Base-by-base conservation (phyloP, 2,797 vertebrate genomes). In the Sciurus carolinensis region DNA sequence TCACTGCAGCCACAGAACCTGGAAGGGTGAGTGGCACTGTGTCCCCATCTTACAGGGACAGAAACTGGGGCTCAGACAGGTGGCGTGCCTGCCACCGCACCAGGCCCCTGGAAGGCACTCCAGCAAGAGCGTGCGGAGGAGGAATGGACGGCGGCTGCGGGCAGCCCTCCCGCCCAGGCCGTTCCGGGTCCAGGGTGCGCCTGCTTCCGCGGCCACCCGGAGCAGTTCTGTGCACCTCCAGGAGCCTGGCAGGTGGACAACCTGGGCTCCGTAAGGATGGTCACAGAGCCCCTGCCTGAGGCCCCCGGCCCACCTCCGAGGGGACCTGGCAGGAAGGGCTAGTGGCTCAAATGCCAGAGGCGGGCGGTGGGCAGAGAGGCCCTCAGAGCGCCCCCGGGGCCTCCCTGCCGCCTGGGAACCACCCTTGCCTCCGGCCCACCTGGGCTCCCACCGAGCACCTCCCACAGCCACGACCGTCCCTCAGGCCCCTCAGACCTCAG, bases 371-470 rank as follows among this genome's bases (percentile, higher is more conserved):
- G 93, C 93, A 80, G 91, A 69, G 89, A 95, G 86, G 20, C 20
- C 20, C 17, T 3, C 5, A 18, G 3, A 2, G 24, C 24, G 1
- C 24, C 24, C 57, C 10, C 50, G 57, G 90, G 54, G 10, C 90
- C 95, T 95, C 95, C 90, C 91, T 95, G 95, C 87, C 39, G 80
- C 17, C 81, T 69, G n/a, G 54, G 88, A 94, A 62, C 93, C n/a
- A 1, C 47, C 42, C 66, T 81, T 95, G 75, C 52, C 22, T 66
- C 93, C 88, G 62, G 24, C 79, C 84, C 76, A 39, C 73, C 90
- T 47, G 79, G 44, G 67, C 92, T 95, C 85, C 85, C 57, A 91
- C 84, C 26, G 90, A 57, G 72, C 36, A 92, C 85, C 85, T 88
- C 8, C 1, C 71, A 33, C 80, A 14, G 62, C n/a, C 81, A 72